These are phyloP conservation scores for Ascidia mentula DNA, from an alignment of 23 tunicate species.

Conservation along the genomic window DNA sequence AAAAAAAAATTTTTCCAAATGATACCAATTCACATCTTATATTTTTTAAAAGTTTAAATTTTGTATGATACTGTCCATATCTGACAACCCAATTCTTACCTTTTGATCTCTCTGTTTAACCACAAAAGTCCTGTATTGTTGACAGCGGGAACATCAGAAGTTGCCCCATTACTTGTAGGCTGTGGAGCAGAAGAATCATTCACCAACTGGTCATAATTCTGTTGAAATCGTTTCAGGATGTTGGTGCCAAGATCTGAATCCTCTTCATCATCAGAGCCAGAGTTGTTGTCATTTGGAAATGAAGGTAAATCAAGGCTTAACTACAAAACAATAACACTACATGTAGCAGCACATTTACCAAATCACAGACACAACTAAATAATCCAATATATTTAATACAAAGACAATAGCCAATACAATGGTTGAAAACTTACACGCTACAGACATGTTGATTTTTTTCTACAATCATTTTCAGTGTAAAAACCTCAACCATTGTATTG, in stretches of 20 bases:
- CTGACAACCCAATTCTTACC: no score
- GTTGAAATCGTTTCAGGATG: not conserved
- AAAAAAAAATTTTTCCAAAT: not conserved
- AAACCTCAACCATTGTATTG: no score
- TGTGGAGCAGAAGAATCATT: not conserved
- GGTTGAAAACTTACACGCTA: no score
- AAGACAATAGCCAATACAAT: no score
- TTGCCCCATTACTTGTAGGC: not conserved
- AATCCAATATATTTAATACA: no score
- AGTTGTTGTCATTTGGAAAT: not conserved
- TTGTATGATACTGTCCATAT: no score
- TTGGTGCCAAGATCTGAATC: not conserved
- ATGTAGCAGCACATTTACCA: not conserved
- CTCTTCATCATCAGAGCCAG: constrained; percentile 28
- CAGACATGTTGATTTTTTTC: no score
- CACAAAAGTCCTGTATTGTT: constrained; percentile 9
- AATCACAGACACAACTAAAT: no score
- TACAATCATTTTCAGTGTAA: no score
- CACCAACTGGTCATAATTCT: not conserved
- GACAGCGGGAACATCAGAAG: not conserved
- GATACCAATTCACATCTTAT: not conserved
- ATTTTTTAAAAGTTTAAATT: not conserved
- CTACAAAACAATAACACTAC: not conserved
- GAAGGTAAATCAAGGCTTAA: not conserved
- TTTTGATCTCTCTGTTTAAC: constrained; percentile 17